Evolutionary conservation across 2,113 vertebrate species (phyloP).

Genomic region (Hippocampus barbouri): DNA sequence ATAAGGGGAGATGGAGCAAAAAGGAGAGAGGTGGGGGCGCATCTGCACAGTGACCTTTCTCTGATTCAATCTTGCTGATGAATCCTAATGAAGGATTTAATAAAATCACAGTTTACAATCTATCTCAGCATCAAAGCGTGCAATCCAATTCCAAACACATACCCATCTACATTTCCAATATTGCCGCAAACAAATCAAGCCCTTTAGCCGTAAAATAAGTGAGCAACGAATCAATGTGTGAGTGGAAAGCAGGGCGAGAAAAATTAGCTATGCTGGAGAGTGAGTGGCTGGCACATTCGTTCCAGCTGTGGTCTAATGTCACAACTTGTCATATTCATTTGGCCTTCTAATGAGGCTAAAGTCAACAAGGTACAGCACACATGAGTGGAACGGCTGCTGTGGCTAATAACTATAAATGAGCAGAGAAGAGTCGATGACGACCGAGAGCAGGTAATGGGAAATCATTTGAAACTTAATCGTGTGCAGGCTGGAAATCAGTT

Average conservation of each 20-base stretch:
- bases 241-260: conserved; percentile 23
- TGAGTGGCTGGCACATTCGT: conserved; percentile 70
- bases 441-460: conserved; percentile 18
- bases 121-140: conserved; percentile 81
- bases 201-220: conserved; percentile 35
- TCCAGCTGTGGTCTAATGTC: conserved; percentile 76
- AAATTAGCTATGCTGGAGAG: conserved; percentile 61
- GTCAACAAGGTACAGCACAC: conserved; percentile 68
- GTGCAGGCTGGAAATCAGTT: not conserved
- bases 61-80: conserved; percentile 82
- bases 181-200: conserved; percentile 56
- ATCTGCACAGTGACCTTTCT: conserved; percentile 80
- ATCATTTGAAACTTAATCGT: conserved; percentile 42
- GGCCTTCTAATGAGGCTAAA: conserved; percentile 71
- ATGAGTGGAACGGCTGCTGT: conserved; percentile 41
- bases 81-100: conserved; percentile 85
- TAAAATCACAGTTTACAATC: conserved; percentile 83
- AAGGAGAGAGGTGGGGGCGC: conserved; percentile 36
- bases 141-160: conserved; percentile 76
- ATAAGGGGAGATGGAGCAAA: conserved; percentile 40
- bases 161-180: conserved; percentile 71
- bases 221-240: conserved; percentile 21
- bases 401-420: conserved; percentile 24
- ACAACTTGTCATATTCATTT: conserved; percentile 77
- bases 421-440: conserved; percentile 7